These are phyloP conservation scores for Trisateles emortualis DNA, from an alignment of 2,888 invertebrate species.

Conservation along the genomic window DNA sequence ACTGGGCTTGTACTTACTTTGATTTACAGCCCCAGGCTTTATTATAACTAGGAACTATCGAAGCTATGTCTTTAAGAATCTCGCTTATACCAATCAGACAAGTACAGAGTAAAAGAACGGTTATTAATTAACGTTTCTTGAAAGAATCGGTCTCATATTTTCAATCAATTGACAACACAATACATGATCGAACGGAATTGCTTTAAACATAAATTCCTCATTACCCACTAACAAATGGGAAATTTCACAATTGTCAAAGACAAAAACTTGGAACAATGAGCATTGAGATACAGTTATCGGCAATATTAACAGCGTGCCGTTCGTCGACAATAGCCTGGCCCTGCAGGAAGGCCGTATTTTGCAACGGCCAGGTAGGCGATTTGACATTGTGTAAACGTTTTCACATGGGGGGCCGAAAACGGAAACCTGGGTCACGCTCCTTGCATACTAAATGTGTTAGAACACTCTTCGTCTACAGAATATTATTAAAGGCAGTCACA, in stretches of 20 bases:
- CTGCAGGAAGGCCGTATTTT: conserved; percentile 71
- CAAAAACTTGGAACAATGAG: conserved; percentile 46
- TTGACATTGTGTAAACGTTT: conserved; percentile 82
- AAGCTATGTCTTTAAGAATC: too few relatives aligned
- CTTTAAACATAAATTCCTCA: conserved; percentile 30
- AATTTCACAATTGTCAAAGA: conserved; percentile 44
- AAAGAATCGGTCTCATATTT: conserved; percentile 4
- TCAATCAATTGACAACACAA: conserved; percentile 7
- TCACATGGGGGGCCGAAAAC: conserved; percentile 76
- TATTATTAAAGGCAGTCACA: conserved; percentile 33
- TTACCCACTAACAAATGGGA: conserved; percentile 39
- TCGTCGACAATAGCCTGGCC: conserved; percentile 56
- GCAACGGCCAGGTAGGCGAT: conserved; percentile 73
- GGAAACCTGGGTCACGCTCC: conserved; percentile 76
- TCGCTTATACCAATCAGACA: background rate
- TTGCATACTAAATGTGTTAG: conserved; percentile 66
- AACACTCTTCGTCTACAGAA: conserved; percentile 41
- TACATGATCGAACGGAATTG: conserved; percentile 10
- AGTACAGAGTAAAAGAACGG: background rate
- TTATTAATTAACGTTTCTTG: background rate
- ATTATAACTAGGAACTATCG: too few relatives aligned
- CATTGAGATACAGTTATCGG: conserved; percentile 51
- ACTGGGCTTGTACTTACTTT: too few relatives aligned
- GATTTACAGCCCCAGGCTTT: background rate
- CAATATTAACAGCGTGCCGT: conserved; percentile 48